Conservation (phyloP, 2,797 vertebrate species). For the Melanogrammus aeglefinus region DNA sequence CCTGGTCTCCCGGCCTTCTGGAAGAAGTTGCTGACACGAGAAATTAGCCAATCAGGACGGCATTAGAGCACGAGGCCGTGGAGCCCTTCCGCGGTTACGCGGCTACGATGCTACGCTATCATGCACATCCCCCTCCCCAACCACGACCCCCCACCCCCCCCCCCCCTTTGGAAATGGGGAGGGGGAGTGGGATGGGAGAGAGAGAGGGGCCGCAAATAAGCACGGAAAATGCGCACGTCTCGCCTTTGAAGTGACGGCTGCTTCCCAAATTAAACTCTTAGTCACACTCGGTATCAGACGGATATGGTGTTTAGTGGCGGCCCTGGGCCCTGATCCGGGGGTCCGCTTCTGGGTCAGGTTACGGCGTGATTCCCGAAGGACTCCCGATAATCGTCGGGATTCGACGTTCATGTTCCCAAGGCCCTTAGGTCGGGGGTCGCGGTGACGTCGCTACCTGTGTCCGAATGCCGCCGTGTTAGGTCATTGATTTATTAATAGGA, state of each 20-base stretch:
- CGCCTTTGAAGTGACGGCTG: slow-evolving; percentile 72
- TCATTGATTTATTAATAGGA: too few relatives aligned
- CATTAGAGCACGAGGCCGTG: slow-evolving; percentile 60
- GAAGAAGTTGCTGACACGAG: slow-evolving; percentile 72
- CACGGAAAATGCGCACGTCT: slow-evolving; percentile 57
- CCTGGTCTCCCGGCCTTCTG: slow-evolving; percentile 53
- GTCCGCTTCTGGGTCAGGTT: slow-evolving; percentile 63
- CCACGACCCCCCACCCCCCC: too few relatives aligned
- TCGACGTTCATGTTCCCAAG: slow-evolving; percentile 51
- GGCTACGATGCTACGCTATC: slow-evolving; percentile 56
- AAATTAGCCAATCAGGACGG: slow-evolving; percentile 72
- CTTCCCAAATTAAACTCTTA: slow-evolving; percentile 74
- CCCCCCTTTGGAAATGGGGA: not conserved
- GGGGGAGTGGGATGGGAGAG: slow-evolving; percentile 16
- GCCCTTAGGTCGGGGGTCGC: slow-evolving; percentile 15
- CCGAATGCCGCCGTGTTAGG: too few relatives aligned
- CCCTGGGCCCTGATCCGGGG: slow-evolving; percentile 56
- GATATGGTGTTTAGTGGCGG: slow-evolving; percentile 65
- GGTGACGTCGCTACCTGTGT: too few relatives aligned
- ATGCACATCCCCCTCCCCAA: slow-evolving; percentile 45
- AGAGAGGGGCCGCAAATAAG: slow-evolving; percentile 70
- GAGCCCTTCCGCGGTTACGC: slow-evolving; percentile 5
- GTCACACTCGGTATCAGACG: slow-evolving; percentile 72
- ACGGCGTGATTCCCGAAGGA: slow-evolving; percentile 64
- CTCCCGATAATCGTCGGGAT: slow-evolving; percentile 52